Base-by-base conservation (phyloP, 2,113 vertebrate genomes). In the Tinamus guttatus region DNA sequence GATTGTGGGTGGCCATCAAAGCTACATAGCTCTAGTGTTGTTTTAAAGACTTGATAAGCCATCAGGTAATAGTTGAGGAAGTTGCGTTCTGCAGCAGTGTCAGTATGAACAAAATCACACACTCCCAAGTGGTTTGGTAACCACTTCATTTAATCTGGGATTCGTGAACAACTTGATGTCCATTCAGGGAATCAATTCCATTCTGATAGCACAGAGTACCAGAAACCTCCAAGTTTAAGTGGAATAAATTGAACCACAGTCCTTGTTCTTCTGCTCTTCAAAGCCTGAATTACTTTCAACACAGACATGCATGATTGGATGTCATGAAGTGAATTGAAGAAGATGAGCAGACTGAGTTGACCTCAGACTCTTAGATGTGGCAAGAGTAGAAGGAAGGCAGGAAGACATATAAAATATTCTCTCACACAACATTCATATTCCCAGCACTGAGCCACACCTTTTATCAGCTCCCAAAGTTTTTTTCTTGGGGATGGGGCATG, bases 41-140 rank as follows among this genome's bases (percentile, higher is more conserved):
- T 34, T 64, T 92, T 59, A 84, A 84, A 81, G 12, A 2, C 25
- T 75, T 77, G 9, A 16, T 78, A 78, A 28, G 27, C 16, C n/a
- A 43, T 24, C 21, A 67, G 2, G 49, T 0, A 32, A 17, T 11
- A 54, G 19, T 0, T 2, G 56, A 16, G 15, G 14, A 83, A 56
- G 27, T 14, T 54, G n/a, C 6, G 32, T 30, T 16, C 40, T 28
- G 8, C 36, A 2, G 0, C 32, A 3, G 22, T 32, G 28, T 19
- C 3, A 1, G 9, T 67, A 30, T n/a, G 18, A 85, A 30, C 40
- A 83, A 9, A 3, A 52, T 54, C 76, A 25, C 17, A 58, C 15
- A 4, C 3, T 60, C 28, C 21, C 12, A 30, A n/a, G 8, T 36
- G 24, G 1, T 38, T 83, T 5, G 7, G n/a, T 79, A 34, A 34